Percentiles rank a stretch among this genome's conserved stretches.
These are phyloP conservation scores for Ochotona princeps DNA, from an alignment of 2,113 vertebrate species.

Conservation along the genomic window DNA sequence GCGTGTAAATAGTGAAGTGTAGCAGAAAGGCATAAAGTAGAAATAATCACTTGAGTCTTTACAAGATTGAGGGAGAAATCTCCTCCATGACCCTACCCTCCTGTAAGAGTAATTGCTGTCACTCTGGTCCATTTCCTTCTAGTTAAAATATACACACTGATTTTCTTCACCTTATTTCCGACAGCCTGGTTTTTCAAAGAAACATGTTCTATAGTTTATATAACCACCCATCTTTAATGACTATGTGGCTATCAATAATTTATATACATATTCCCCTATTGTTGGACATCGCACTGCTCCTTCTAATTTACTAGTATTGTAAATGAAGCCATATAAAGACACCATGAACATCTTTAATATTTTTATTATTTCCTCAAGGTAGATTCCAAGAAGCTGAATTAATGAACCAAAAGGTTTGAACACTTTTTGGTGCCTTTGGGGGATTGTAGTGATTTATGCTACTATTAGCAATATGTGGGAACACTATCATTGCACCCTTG, in stretches of 20 bases:
- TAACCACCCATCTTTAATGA: slow-evolving; percentile 2
- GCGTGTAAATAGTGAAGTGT: background rate
- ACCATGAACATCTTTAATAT: slow-evolving; percentile 30
- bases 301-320: slow-evolving; percentile 39
- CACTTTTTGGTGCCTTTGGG: slow-evolving; percentile 25
- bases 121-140: background rate
- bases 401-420: slow-evolving; percentile 61
- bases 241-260: background rate
- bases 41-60: slow-evolving; percentile 35
- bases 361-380: slow-evolving; percentile 52
- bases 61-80: background rate
- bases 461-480: slow-evolving; percentile 27
- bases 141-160: background rate
- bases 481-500: slow-evolving; percentile 19
- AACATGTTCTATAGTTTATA: background rate
- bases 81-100: background rate
- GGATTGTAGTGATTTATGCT: slow-evolving; percentile 24
- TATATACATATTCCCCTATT: background rate
- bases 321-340: slow-evolving; percentile 57
- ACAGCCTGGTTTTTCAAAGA: background rate
- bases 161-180: slow-evolving; percentile 5
- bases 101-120: background rate
- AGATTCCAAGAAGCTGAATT: slow-evolving; percentile 54
- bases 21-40: background rate
- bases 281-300: slow-evolving; percentile 7